These are phyloP conservation scores for Pelodytes ibericus DNA, from an alignment of 2,797 vertebrate species.

Conservation along the genomic window DNA sequence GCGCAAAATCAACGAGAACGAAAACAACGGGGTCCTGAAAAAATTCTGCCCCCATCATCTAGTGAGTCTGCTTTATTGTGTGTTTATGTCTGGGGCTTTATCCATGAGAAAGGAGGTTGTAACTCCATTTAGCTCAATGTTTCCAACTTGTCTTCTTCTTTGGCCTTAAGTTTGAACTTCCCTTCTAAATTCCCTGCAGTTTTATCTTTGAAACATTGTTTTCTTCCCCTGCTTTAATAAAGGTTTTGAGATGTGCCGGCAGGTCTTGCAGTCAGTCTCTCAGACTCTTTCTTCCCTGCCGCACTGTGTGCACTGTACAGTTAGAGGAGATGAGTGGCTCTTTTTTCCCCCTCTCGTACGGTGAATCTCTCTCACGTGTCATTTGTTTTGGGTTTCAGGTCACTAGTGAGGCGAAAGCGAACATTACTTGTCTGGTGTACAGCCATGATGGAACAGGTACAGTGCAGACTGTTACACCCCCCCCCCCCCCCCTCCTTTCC, in stretches of 20 bases:
- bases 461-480: too few relatives aligned
- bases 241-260: too few relatives aligned
- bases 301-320: neutral
- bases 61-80: constrained; percentile 71
- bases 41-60: constrained; percentile 96
- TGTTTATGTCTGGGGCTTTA: too few relatives aligned
- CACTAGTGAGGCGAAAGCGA: constrained; percentile 94
- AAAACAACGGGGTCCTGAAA: constrained; percentile 93
- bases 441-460: constrained; percentile 94
- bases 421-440: constrained; percentile 97
- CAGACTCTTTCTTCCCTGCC: neutral
- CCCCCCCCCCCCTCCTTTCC: too few relatives aligned
- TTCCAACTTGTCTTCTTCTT: too few relatives aligned
- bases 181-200: neutral
- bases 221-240: too few relatives aligned
- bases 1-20: constrained; percentile 93
- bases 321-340: neutral
- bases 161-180: neutral
- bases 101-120: too few relatives aligned
- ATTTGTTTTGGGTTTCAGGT: constrained; percentile 63
- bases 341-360: neutral
- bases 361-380: neutral
- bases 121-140: too few relatives aligned
- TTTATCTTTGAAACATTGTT: too few relatives aligned
- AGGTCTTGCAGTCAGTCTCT: too few relatives aligned